Evolutionary conservation across 2,113 vertebrate genomes (phyloP), one percentile per base, ranked within the genome.

Genomic region (Atractosteus spatula): DNA sequence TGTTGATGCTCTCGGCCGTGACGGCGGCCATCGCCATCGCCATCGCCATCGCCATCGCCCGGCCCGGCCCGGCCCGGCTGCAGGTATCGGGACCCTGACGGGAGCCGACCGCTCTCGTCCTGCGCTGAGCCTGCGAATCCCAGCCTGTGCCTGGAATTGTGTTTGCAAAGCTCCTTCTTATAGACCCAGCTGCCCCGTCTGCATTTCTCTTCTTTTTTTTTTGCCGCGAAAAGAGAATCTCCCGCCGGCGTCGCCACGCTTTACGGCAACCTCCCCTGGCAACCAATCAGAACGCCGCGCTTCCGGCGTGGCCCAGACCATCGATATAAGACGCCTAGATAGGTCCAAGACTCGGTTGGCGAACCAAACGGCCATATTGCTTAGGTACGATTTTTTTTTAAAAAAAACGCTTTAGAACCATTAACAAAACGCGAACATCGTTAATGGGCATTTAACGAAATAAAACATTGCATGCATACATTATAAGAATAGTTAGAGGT

Each of bases 1-100:
- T 44, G 3, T 77, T 81, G 0, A 92, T 68, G 4, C 63, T 79
- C 12, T 90, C 83, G 17, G 76, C 41, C 0, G 70, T 90, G 5
- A 84, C 78, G 0, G 14, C 3, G 1, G 78, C 78, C 91, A 92
- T 92, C 4, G 74, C 71, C n/a, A 3, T 12, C 5, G 4, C 11
- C 14, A 3, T 57, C 3, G 11, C 3, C 3, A 13, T 13, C 5
- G 13, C n/a, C n/a, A n/a, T n/a, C 29, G n/a, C 8, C 7, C 3
- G 47, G 47, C 5, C 47, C 47, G 47, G 10, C 10, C 47, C 47
- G 2, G 47, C 5, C 1, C 47, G 10, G 47, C 47, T 10, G 5
- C 47, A 1, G 1, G 5, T 5, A 10, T 51, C 47, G 1, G 47
- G 5, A 7, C 10, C 47, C 47, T 51, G 47, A 10, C 5, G 47